Evolutionary conservation across 2,113 vertebrate genomes (phyloP).

Genomic region (Guaruba guarouba): DNA sequence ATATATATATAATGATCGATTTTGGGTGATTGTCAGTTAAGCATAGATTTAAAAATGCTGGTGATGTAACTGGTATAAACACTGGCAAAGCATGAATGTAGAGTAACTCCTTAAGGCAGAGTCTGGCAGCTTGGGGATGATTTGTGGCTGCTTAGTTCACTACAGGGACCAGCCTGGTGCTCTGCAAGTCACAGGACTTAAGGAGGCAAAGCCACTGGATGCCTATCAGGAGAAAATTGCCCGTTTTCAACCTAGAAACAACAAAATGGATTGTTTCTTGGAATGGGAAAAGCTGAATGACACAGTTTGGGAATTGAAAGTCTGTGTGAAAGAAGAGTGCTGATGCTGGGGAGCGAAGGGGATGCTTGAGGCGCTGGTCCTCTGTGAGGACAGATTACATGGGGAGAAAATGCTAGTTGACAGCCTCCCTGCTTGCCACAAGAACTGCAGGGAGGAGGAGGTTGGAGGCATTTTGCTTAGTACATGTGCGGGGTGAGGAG

Average conservation of each 20-base stretch:
- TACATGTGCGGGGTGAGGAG: neutral
- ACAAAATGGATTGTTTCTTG: neutral
- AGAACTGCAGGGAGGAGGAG: neutral
- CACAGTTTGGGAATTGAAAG: neutral
- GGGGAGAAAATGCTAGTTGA: neutral
- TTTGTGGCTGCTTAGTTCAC: neutral
- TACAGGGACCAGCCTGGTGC: neutral
- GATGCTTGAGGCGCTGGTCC: rapidly evolving
- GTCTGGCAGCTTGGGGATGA: neutral
- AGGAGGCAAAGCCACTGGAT: neutral
- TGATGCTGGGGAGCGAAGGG: neutral
- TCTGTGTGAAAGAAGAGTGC: rapidly evolving
- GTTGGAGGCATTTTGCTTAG: neutral
- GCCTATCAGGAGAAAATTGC: neutral
- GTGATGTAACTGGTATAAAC: neutral
- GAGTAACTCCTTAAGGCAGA: neutral
- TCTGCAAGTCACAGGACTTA: neutral
- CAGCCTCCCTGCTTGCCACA: neutral
- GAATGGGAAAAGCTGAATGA: neutral
- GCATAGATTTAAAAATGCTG: neutral
- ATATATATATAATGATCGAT: neutral
- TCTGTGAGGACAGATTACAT: neutral
- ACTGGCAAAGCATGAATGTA: neutral
- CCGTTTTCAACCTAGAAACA: neutral
- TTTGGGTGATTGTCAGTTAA: neutral